Conservation (phyloP, 64 coral and sea anemone genomes). For the Actinia equina region DNA sequence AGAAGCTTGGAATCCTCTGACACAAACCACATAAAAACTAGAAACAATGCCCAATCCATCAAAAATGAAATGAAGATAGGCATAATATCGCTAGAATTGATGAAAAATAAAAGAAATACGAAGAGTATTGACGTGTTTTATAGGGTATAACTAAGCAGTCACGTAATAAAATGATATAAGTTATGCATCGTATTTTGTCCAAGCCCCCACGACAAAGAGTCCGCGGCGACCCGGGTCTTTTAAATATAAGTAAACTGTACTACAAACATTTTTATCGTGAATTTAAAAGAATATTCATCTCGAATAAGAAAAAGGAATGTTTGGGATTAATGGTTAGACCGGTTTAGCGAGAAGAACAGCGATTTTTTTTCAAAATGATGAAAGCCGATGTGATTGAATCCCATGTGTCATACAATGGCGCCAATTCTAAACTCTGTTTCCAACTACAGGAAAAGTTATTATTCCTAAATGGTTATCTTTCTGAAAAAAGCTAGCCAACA, state of each 20-base stretch:
- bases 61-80: not conserved
- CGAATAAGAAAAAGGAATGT: not conserved
- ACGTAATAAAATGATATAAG: not conserved
- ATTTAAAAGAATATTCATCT: not conserved
- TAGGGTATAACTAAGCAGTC: not conserved
- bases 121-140: not conserved
- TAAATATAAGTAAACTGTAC: not conserved
- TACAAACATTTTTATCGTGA: not conserved
- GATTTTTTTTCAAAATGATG: not conserved
- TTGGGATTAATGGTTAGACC: not conserved
- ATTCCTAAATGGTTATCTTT: not conserved
- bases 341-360: not conserved
- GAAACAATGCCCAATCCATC: not conserved
- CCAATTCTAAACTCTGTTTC: conserved; percentile 29
- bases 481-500: not conserved
- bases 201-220: not conserved
- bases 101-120: not conserved
- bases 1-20: too few relatives aligned
- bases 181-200: not conserved
- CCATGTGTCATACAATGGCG: conserved; percentile 36
- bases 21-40: not conserved
- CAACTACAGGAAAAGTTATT: not conserved
- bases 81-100: not conserved
- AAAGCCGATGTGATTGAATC: not conserved
- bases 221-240: conserved; percentile 26